Percentiles rank a stretch among this genome's conserved stretches.
phyloP scores from a whole-genome alignment of 2,888 invertebrate genomes.

The Drosophila tripunctata region DNA sequence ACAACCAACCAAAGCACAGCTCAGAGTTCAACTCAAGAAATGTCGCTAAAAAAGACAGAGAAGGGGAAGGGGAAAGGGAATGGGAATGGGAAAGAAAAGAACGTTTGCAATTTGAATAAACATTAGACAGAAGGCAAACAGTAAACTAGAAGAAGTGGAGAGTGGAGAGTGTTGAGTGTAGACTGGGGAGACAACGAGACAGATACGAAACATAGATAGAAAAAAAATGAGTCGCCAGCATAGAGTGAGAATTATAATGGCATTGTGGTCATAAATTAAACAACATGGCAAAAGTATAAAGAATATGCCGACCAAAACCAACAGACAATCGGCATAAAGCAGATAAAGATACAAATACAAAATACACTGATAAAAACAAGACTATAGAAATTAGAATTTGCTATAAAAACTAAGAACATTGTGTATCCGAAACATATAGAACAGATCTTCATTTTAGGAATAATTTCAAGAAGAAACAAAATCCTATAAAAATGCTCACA shows the following conservation, averaged over 20 bases:
- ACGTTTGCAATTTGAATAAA: slow-evolving; percentile 26
- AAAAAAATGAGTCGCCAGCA: neutral
- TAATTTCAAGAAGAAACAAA: no score
- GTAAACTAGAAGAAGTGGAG: no score
- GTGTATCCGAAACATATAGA: no score
- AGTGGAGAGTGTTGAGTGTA: neutral
- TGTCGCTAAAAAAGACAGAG: slow-evolving; percentile 33
- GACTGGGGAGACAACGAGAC: slow-evolving; percentile 45
- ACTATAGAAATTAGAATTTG: no score
- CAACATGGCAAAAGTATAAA: slow-evolving; percentile 12
- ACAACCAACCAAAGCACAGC: slow-evolving; percentile 12
- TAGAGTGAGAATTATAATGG: slow-evolving; percentile 64
- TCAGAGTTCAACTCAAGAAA: slow-evolving; percentile 43
- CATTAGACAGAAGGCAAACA: slow-evolving; percentile 43
- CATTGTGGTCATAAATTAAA: slow-evolving; percentile 61
- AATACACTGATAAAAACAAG: no score
- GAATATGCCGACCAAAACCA: slow-evolving; percentile 31
- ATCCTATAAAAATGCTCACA: no score
- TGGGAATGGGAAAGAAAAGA: neutral
- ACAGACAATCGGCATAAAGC: no score
- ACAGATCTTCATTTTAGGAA: no score
- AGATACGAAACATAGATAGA: no score
- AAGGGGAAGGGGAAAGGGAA: no score
- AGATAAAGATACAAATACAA: no score
- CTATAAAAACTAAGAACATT: no score